phyloP scores from a whole-genome alignment of 2,113 vertebrate species.

The Phylloscopus whistleri region DNA sequence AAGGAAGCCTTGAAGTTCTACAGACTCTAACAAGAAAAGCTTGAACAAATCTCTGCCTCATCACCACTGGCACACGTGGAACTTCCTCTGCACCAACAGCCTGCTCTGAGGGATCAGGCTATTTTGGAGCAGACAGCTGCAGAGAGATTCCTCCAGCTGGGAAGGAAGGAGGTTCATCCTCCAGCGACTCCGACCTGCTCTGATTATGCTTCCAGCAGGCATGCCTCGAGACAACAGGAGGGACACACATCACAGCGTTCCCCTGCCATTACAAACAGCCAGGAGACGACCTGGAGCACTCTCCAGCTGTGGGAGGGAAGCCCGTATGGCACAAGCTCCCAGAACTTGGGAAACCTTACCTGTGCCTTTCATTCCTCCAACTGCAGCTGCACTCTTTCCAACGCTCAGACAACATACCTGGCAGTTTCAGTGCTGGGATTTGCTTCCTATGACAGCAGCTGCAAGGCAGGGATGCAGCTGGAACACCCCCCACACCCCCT shows the following conservation, averaged over 20 bases:
- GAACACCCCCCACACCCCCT: neutral
- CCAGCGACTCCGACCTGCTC: neutral
- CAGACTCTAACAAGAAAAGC: neutral
- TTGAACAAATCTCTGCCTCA: neutral
- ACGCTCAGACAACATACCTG: fast-evolving
- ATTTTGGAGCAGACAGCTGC: neutral
- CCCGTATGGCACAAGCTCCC: fast-evolving
- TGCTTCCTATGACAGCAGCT: neutral
- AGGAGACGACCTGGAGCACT: neutral
- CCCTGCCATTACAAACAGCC: neutral
- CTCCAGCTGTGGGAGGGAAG: neutral
- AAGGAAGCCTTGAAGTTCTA: neutral
- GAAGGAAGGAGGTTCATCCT: conserved; percentile 9
- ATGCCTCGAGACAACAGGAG: neutral
- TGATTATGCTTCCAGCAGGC: neutral
- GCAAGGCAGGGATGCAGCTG: neutral
- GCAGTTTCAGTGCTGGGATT: neutral
- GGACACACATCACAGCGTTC: neutral
- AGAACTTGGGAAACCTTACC: neutral
- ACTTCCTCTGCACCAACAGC: neutral
- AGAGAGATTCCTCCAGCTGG: neutral
- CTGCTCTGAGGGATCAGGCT: neutral
- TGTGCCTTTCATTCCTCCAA: neutral
- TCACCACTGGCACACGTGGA: neutral
- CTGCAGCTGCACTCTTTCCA: neutral